Evolutionary conservation across 2,113 vertebrate genomes (phyloP), one percentile per base, ranked within the genome.

Genomic region (Otis tarda): DNA sequence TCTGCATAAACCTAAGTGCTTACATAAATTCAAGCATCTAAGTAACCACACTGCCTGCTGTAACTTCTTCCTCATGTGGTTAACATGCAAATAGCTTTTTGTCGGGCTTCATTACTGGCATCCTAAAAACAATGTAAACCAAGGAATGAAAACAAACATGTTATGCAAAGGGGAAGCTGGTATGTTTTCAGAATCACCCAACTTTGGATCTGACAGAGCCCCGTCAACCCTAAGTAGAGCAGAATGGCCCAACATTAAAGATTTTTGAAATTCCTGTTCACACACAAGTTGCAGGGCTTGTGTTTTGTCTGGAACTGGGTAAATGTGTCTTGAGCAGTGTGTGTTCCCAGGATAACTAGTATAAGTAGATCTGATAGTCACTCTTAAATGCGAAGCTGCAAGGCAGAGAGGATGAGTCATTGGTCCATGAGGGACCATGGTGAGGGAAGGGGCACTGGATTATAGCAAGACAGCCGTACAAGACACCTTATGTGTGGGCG

Each of bases 1-100:
- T 94, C 83, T 85, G 77, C 81, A 59, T 95, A 77, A 94, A 78
- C 31, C 63, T 63, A 56, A 83, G 33, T 70, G 45, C 76, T 87
- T 70, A 49, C 50, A 61, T 93, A 84, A 93, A 86, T 84, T 84
- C 31, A 75, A 57, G 23, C 41, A 35, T 84, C 45, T 61, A 25
- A 75, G 45, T 92, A 81, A 57, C 43, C 24, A 41, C 20, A 5
- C 13, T 76, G 74, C 28, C 55, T 87, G 61, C 80, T 76, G 4
- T 82, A 57, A 50, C 33, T 77, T 85, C 33, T 79, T 85, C 21
- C 14, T 87, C 2, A 2, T 50, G 16, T 74, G 56, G 12, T 64
- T 87, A 50, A 63, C 20, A n/a, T 22, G 45, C 30, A 31, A 27
- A 2, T 37, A 35, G 39, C 17, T 21, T 56, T 95, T 81, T 56